Percentiles rank a stretch among this genome's conserved stretches.
Conservation (phyloP, 1,140 invertebrate genomes). For the Drosophila nigrodunni region DNA sequence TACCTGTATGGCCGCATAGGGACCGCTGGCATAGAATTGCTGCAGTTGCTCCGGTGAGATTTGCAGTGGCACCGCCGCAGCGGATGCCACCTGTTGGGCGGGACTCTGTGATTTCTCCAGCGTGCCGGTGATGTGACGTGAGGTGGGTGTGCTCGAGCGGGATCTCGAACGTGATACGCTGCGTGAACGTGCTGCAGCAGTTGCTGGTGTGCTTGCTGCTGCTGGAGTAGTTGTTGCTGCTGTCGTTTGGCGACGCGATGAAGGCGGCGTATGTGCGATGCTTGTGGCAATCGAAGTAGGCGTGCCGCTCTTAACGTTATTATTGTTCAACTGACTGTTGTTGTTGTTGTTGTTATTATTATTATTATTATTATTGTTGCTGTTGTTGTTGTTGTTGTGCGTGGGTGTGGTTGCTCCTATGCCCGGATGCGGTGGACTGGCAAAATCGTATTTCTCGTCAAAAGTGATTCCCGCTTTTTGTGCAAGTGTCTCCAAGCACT, state of each 20-base stretch:
- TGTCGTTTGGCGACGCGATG: conserved; percentile 30
- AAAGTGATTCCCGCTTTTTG: conserved; percentile 89
- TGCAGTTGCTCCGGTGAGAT: conserved; percentile 82
- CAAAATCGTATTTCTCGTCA: conserved; percentile 89
- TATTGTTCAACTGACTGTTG: conserved; percentile 14
- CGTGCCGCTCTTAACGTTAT: conserved; percentile 19
- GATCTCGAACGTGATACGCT: conserved; percentile 52
- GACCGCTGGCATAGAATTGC: conserved; percentile 79
- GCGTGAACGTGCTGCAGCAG: conserved; percentile 32
- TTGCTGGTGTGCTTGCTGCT: conserved; percentile 54
- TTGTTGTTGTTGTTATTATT: conserved; percentile 43
- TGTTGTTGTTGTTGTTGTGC: conserved; percentile 33
- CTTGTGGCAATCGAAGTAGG: conserved; percentile 31
- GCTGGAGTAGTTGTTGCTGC: conserved; percentile 9
- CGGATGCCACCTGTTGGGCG: conserved; percentile 81
- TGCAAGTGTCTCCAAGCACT: conserved; percentile 88
- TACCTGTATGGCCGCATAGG: conserved; percentile 85
- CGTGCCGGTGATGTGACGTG: conserved; percentile 60
- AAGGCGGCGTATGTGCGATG: conserved; percentile 27
- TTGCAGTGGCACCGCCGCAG: conserved; percentile 77
- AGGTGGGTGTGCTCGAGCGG: conserved; percentile 45
- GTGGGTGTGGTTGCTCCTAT: conserved; percentile 67
- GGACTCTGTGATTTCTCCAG: conserved; percentile 85
- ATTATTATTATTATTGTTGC: conserved; percentile 7
- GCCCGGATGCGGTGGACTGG: conserved; percentile 85